These are phyloP conservation scores for Myiagra hebetior DNA, from an alignment of 2,113 vertebrate species.

Conservation along the genomic window DNA sequence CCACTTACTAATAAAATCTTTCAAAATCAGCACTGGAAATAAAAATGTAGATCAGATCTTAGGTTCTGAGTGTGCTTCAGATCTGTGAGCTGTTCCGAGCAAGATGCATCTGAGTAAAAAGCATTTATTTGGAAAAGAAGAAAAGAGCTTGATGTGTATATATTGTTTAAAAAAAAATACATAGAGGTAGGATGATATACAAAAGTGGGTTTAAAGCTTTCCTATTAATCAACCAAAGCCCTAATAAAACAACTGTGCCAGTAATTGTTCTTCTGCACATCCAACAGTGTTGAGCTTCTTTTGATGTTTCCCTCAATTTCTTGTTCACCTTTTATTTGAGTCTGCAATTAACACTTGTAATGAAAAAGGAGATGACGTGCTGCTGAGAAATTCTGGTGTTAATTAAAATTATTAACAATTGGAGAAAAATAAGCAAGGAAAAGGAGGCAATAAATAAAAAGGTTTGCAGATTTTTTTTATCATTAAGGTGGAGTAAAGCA, in stretches of 20 bases:
- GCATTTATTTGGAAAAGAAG: neutral
- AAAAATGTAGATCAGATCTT: neutral
- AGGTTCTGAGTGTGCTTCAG: neutral
- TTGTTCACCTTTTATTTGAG: slow-evolving; percentile 30
- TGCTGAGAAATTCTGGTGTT: slow-evolving; percentile 60
- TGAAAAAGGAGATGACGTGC: slow-evolving; percentile 16
- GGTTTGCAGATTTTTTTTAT: neutral
- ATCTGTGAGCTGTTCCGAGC: neutral
- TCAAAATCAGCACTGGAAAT: neutral
- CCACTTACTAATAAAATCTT: neutral
- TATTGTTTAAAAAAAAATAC: neutral
- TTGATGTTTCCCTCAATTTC: slow-evolving; percentile 58
- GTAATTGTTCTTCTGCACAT: slow-evolving; percentile 24
- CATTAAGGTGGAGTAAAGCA: neutral
- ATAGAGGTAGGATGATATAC: neutral
- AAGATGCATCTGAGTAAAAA: neutral
- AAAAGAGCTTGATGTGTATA: neutral
- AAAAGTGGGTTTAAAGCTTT: neutral
- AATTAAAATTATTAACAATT: slow-evolving; percentile 68
- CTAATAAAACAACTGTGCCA: neutral
- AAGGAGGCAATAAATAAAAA: neutral
- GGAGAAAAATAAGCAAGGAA: slow-evolving; percentile 30
- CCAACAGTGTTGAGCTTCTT: neutral
- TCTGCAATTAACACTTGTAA: slow-evolving; percentile 68
- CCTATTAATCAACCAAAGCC: neutral